These are phyloP conservation scores for Geotrupes spiniger DNA, from an alignment of 2,888 invertebrate genomes.

Conservation along the genomic window DNA sequence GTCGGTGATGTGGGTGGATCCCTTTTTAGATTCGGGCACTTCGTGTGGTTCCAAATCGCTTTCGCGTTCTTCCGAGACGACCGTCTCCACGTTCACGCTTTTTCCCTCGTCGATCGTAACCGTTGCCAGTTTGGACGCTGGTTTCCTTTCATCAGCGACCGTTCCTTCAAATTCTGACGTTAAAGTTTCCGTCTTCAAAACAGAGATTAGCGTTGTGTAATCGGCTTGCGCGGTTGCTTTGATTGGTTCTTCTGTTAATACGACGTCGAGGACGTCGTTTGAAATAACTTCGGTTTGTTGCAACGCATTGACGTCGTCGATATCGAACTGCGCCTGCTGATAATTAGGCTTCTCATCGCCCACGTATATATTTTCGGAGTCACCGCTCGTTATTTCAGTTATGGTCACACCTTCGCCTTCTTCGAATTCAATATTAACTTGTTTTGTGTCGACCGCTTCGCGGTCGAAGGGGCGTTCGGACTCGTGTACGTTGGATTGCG, in stretches of 20 bases:
- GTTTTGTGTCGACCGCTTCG: slow-evolving; percentile 43
- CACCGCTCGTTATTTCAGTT: slow-evolving; percentile 54
- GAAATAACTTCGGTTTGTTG: slow-evolving; percentile 51
- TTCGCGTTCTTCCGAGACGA: slow-evolving; percentile 53
- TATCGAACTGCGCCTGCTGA: slow-evolving; percentile 43
- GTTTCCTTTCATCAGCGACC: slow-evolving; percentile 37
- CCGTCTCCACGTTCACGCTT: slow-evolving; percentile 51
- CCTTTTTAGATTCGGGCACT: slow-evolving; percentile 41
- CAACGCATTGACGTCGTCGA: slow-evolving; percentile 51
- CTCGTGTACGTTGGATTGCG: slow-evolving; percentile 46
- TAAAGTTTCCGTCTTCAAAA: slow-evolving; percentile 50
- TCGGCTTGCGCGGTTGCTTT: slow-evolving; percentile 44
- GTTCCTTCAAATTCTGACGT: slow-evolving; percentile 49
- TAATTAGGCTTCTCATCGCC: slow-evolving; percentile 40
- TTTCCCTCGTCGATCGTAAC: slow-evolving; percentile 48
- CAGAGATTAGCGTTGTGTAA: slow-evolving; percentile 44
- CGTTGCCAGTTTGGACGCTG: slow-evolving; percentile 47
- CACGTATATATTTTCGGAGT: slow-evolving; percentile 47
- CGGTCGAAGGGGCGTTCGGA: slow-evolving; percentile 48
- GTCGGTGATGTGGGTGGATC: slow-evolving; percentile 41
- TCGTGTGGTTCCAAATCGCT: slow-evolving; percentile 42
- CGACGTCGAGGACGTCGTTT: slow-evolving; percentile 45
- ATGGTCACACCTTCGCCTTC: slow-evolving; percentile 50
- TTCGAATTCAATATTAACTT: slow-evolving; percentile 48
- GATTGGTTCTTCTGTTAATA: slow-evolving; percentile 41